Base-by-base conservation (phyloP, 2,797 vertebrate species). In the Sebastes trivittatus region DNA sequence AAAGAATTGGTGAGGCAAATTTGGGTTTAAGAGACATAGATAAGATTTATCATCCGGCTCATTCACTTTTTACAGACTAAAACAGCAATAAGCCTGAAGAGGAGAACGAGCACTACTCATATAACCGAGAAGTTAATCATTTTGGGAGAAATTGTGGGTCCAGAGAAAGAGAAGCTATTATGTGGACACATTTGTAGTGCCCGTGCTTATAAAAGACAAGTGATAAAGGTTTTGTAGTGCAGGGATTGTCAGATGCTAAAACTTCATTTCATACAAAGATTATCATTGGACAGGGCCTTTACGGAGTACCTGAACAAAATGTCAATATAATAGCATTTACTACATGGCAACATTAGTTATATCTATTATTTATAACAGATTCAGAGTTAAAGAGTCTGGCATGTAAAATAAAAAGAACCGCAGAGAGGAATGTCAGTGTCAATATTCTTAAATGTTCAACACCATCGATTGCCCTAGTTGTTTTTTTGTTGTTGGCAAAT, bases 31-130 rank as follows among this genome's bases (percentile, higher is more conserved):
- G 16, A 72, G 14, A 23, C 64, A 46, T 11, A 32, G 23, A 76
- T 79, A 49, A 49, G 63, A 42, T 65, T 46, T 25, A 62, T 64
- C 55, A 78, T 55, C 56, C 52, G 30, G 60, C 70, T 76, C 52
- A 23, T 62, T 81, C 13, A 7, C 30, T 4, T 76, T 83, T 75
- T 55, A 70, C 11, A 80, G 68, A 78, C 58, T 72, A 29, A 78
- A 78, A 80, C 56, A 59, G 49, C 55, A 79, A 70, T 68, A 64
- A 55, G 74, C 52, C 63, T 64, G 56, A 52, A 77, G 75, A 77
- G 55, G 27, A 22, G 82, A 80, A 77, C 23, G 78, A 80, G 54
- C 13, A 23, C 11, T 46, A 32, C 25, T 77, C 38, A 63, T 67
- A 65, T 59, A 72, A 71, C 27, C 6, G 36, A 27, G 49, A 64